Evolutionary conservation across 2,888 invertebrate species (phyloP), one percentile per base, ranked within the genome.

Genomic region (Agriopis leucophaearia): DNA sequence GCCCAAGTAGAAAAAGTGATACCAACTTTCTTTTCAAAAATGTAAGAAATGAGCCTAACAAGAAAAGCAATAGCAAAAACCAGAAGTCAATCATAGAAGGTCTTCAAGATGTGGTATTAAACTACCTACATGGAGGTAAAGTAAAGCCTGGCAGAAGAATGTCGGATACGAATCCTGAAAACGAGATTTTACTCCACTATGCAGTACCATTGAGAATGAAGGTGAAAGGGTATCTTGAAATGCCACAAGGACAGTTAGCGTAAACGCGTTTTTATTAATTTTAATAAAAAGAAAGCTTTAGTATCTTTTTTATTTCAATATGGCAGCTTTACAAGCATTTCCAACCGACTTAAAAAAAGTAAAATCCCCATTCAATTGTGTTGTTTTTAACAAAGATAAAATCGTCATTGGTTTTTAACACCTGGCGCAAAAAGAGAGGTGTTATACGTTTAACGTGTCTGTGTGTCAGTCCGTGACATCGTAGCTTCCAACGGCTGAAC

Each of bases 121-220:
- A 50, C 8, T 59, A 18, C 16, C 27, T 59, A 0, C 50, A 59
- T 5, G 18, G 40, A 5, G 42, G 50, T 40, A 42, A 18, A n/a
- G n/a, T n/a, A 9, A 36, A 8, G 3, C 12, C 12, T 2, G 12
- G 40, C 1, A 59, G 59, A 27, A 18, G 50, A 16, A 50, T 27
- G 58, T 13, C 38, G 9, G 50, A 42, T n/a, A 15, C 9, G 0
- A 42, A 50, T 27, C 36, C 48, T 13, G 50, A 42, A 13, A 27
- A 59, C 7, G 59, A 59, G 7, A 51, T 48, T n/a, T 38, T 59
- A 18, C 40, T 50, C 9, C 36, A 51, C 1, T 59, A 59, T 27
- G 59, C 59, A 10, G 59, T 59, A 0, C 59, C 59, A 2, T 7
- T 59, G 13, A 59, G 27, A n/a, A 40, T 59, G 59, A 59, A 48